Evolutionary conservation across 30 jellyfish, hydroid and myxozoan genomes (phyloP).

Genomic region (Aurelia sp.): DNA sequence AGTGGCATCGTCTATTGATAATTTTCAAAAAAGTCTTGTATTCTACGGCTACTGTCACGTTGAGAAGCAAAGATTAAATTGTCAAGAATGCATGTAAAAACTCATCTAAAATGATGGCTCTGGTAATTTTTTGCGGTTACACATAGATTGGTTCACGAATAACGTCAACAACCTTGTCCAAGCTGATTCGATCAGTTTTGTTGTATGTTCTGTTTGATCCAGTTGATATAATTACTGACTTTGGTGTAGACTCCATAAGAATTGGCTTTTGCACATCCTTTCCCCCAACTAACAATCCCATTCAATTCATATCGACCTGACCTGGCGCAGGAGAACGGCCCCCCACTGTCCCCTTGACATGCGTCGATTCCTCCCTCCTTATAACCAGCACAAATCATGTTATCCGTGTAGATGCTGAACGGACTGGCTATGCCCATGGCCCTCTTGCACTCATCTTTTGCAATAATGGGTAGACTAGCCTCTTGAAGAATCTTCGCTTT

Average conservation of each 20-base stretch:
- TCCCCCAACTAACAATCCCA: constrained; percentile 45
- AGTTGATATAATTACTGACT: constrained; percentile 20
- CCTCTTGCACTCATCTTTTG: background rate
- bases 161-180: too few relatives aligned
- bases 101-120: too few relatives aligned
- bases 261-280: constrained; percentile 30
- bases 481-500: constrained; percentile 36
- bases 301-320: constrained; percentile 29
- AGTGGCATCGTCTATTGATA: too few relatives aligned
- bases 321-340: constrained; percentile 17
- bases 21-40: too few relatives aligned
- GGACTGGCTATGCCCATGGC: background rate
- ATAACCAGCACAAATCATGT: constrained; percentile 1
- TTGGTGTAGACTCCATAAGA: constrained; percentile 30
- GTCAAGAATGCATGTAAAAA: too few relatives aligned
- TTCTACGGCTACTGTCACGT: too few relatives aligned
- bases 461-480: constrained; percentile 4
- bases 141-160: too few relatives aligned
- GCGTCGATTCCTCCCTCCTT: background rate
- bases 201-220: constrained; percentile 10
- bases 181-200: background rate
- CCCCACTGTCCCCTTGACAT: constrained; percentile 41
- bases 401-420: background rate
- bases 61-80: too few relatives aligned
- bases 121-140: too few relatives aligned